These are phyloP conservation scores for Dicerorhinus sumatrensis DNA, from an alignment of 2,113 vertebrate species.

Conservation along the genomic window DNA sequence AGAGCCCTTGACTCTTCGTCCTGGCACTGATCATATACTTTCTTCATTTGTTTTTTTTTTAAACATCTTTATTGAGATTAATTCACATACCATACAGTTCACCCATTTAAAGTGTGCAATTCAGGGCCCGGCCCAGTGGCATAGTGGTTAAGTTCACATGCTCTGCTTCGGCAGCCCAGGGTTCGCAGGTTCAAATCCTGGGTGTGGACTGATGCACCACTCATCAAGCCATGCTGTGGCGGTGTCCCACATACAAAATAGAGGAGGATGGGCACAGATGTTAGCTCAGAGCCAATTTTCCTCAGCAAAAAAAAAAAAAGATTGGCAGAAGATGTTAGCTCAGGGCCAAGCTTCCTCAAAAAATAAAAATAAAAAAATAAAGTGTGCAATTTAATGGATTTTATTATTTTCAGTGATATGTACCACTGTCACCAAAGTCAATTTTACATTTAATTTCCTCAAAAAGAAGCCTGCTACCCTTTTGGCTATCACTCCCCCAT, in stretches of 20 bases:
- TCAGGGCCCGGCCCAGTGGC: background rate
- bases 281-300: too few species aligned
- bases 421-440: background rate
- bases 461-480: background rate
- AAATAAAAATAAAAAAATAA: background rate
- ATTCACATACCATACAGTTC: background rate
- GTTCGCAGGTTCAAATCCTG: too few species aligned
- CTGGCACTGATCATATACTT: background rate
- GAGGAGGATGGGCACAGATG: too few species aligned
- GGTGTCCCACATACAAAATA: too few species aligned
- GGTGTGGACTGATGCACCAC: too few species aligned
- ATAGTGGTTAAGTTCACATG: too few species aligned
- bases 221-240: too few species aligned
- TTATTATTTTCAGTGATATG: background rate
- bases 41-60: constrained; percentile 1
- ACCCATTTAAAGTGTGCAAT: background rate
- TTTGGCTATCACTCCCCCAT: background rate
- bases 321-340: too few species aligned
- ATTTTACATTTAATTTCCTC: background rate
- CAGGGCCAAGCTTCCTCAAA: too few species aligned
- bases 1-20: background rate
- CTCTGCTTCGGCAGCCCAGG: too few species aligned
- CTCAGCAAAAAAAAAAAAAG: too few species aligned
- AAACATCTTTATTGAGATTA: constrained; percentile 43
- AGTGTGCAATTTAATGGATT: background rate